Evolutionary conservation across 2,113 vertebrate species (phyloP).

Genomic region (Apaloderma vittatum): DNA sequence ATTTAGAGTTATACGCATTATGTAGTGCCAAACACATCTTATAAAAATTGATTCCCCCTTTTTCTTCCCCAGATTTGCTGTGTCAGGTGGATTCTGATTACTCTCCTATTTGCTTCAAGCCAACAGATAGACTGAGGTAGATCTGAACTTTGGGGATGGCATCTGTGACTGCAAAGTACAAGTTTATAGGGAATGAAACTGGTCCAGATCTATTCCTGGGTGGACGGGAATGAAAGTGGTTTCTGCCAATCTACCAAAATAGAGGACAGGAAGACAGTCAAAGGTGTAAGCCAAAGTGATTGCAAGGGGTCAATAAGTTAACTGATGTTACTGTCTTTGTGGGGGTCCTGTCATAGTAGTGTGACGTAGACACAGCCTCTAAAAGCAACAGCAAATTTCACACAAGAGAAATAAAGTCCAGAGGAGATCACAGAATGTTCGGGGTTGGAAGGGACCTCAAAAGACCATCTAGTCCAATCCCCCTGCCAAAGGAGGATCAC

Average conservation of each 20-base stretch:
- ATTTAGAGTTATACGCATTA: constrained; percentile 65
- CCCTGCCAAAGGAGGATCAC: too few species aligned
- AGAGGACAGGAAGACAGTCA: not conserved
- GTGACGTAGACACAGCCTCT: not conserved
- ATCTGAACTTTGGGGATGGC: not conserved
- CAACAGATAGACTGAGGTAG: constrained; percentile 24
- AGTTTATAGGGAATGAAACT: not conserved
- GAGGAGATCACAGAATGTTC: not conserved
- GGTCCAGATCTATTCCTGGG: not conserved
- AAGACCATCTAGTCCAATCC: too few species aligned
- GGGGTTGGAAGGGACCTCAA: too few species aligned
- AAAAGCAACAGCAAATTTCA: not conserved
- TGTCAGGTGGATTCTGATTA: constrained; percentile 42
- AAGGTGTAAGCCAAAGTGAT: not conserved
- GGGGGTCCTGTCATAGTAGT: not conserved
- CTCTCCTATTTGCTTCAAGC: constrained; percentile 12
- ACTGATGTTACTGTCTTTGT: not conserved
- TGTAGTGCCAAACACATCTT: constrained; percentile 60
- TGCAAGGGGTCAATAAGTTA: not conserved
- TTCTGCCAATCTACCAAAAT: not conserved
- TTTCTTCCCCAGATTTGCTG: constrained; percentile 51
- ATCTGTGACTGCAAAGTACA: not conserved
- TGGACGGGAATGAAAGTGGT: not conserved
- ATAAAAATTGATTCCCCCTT: constrained; percentile 69
- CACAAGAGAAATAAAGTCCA: not conserved